Percentiles rank a stretch among this genome's conserved stretches.
phyloP scores from a whole-genome alignment of 2,888 invertebrate genomes.

The Ceramica pisi region DNA sequence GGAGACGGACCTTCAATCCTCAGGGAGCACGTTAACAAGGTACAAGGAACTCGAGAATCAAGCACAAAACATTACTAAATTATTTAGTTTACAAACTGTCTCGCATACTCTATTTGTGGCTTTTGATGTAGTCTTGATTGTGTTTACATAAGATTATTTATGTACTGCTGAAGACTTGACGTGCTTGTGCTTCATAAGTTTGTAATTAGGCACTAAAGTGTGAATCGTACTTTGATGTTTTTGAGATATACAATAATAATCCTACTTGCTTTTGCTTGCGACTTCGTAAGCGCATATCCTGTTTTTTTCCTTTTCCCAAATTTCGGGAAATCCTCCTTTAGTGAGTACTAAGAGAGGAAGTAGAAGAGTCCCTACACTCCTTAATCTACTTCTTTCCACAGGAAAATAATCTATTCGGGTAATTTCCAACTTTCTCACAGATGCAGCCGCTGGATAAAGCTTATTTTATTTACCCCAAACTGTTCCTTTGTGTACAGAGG shows the following conservation, averaged over 20 bases:
- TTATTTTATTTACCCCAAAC: no score
- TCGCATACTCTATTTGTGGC: constrained; percentile 61
- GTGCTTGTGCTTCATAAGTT: neutral
- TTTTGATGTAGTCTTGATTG: constrained; percentile 57
- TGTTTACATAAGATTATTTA: constrained; percentile 53
- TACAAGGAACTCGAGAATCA: constrained; percentile 48
- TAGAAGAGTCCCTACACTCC: no score
- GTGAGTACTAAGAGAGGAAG: no score
- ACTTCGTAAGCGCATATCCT: no score
- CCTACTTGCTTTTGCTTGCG: no score
- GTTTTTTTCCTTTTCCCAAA: no score
- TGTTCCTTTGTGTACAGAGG: no score
- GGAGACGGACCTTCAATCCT: constrained; percentile 52
- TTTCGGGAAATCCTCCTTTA: no score
- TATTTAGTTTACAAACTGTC: constrained; percentile 68
- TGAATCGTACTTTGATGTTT: neutral
- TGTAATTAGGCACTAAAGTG: neutral
- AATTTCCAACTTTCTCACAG: no score
- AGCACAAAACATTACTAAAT: constrained; percentile 68
- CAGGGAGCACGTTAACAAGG: constrained; percentile 59
- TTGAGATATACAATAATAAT: neutral
- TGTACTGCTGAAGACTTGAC: constrained; percentile 34
- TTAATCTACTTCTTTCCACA: no score
- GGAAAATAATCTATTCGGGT: no score
- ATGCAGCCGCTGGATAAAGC: no score